A percentile compares a stretch with the other conserved stretches of the same genome.
Evolutionary conservation across 2,888 invertebrate species (phyloP).

Genomic region (Chirona hameri): DNA sequence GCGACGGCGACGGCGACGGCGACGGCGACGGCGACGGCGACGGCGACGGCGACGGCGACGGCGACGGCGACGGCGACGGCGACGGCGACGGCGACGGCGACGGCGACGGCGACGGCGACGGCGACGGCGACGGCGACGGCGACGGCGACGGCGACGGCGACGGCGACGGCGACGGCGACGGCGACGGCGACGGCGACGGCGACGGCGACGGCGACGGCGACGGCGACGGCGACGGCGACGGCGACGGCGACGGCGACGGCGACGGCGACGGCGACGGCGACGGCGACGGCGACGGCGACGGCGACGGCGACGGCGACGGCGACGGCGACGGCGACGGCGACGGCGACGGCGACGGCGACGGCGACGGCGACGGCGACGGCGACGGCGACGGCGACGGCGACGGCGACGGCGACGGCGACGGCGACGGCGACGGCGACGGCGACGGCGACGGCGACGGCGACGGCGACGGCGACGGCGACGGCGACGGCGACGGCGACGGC

Average conservation of each 20-base stretch:
- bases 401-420: neutral
- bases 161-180: neutral
- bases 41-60: neutral
- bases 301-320: neutral
- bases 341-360: constrained; percentile 9
- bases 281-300: constrained; percentile 9
- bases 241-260: neutral
- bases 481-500: neutral
- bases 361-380: neutral
- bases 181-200: neutral
- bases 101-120: neutral
- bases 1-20: neutral
- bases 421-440: neutral
- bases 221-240: constrained; percentile 4
- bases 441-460: neutral
- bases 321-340: neutral
- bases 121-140: neutral
- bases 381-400: neutral
- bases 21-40: neutral
- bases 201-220: neutral
- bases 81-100: neutral
- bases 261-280: neutral
- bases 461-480: neutral
- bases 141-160: neutral
- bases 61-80: constrained; percentile 3